Percentiles rank a stretch among this genome's conserved stretches.
Evolutionary conservation across 2,797 vertebrate species (phyloP).

Genomic region (Protonibea diacanthus): DNA sequence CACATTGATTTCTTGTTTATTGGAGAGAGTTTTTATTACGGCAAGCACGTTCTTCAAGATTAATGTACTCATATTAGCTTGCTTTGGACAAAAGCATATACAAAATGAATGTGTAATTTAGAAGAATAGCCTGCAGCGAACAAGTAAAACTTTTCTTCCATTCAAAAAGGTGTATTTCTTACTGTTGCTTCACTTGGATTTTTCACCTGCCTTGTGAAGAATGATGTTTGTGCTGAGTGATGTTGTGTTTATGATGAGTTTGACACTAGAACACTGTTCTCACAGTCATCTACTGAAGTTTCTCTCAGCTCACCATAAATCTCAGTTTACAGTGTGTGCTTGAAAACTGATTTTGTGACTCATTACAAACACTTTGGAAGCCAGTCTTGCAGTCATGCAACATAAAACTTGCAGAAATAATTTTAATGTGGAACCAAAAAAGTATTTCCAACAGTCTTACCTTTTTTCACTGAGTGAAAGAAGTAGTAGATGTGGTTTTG

Average conservation of each 20-base stretch:
- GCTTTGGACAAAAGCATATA: neutral
- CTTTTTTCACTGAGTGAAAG: neutral
- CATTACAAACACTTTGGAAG: too few species aligned
- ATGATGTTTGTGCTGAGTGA: neutral
- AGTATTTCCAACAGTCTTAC: too few species aligned
- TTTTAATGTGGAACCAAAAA: too few species aligned
- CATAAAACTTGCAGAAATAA: neutral
- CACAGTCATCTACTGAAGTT: neutral
- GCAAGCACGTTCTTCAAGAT: neutral
- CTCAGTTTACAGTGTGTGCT: neutral
- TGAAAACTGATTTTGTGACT: neutral
- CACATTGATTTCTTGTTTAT: too few species aligned
- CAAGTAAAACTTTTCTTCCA: too few species aligned
- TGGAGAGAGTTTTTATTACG: neutral
- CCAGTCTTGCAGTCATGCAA: neutral
- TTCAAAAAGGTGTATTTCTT: neutral
- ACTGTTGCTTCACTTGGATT: neutral
- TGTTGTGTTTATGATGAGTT: neutral
- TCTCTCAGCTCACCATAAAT: neutral
- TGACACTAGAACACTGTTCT: neutral
- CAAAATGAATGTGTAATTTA: neutral
- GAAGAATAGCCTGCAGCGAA: neutral
- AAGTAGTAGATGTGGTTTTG: neutral
- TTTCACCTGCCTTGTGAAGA: neutral
- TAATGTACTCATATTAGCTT: neutral